phyloP scores from a whole-genome alignment of 1,140 invertebrate species.

The Holcopasites calliopsidis region DNA sequence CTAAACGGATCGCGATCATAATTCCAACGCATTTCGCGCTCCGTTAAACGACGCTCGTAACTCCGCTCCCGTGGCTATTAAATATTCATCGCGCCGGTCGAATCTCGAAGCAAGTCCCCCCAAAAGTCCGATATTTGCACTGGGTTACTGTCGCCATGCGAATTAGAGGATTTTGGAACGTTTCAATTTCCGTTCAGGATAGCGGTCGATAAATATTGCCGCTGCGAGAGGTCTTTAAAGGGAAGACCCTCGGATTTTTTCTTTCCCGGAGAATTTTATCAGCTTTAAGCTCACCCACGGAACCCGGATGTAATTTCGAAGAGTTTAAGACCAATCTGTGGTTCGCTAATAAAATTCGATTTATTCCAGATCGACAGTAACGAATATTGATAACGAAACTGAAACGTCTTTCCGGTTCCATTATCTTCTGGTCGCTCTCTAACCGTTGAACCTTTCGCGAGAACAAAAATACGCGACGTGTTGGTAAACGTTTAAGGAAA shows the following conservation, averaged over 20 bases:
- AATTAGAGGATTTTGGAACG: conserved; percentile 24
- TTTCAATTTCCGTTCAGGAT: conserved; percentile 32
- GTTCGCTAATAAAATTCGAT: too few species aligned
- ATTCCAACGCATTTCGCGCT: neutral
- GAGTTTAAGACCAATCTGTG: too few species aligned
- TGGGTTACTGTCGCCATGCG: neutral
- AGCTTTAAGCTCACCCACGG: neutral
- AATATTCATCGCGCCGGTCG: conserved; percentile 25
- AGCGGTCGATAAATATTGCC: neutral
- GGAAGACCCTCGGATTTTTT: neutral
- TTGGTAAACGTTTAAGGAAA: neutral
- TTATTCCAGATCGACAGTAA: neutral
- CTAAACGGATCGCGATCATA: neutral
- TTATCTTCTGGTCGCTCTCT: too few species aligned
- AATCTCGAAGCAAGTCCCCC: neutral
- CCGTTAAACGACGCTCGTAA: neutral
- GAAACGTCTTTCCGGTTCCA: neutral
- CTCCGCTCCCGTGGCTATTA: neutral
- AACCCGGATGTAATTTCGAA: neutral
- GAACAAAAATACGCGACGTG: neutral
- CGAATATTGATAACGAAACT: neutral
- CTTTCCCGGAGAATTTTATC: neutral
- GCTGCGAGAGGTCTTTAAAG: neutral
- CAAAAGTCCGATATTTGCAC: conserved; percentile 16
- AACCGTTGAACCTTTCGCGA: too few species aligned